Base-by-base conservation (phyloP, 2,113 vertebrate species). In the Fregetta grallaria region DNA sequence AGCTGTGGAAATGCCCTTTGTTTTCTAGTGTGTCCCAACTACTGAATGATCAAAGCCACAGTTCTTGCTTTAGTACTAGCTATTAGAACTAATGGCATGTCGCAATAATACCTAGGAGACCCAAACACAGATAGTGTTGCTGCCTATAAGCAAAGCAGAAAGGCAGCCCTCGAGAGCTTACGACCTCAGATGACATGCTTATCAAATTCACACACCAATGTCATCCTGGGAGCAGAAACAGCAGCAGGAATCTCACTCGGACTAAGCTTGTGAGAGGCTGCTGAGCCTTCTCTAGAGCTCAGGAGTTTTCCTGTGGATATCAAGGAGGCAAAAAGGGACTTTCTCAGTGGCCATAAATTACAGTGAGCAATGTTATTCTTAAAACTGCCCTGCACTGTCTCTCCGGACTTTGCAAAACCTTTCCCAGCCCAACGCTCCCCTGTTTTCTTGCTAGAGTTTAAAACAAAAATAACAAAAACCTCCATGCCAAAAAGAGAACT, bases 31-130 rank as follows among this genome's bases (percentile, higher is more conserved):
- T 18, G 38, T 90, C 81, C 61, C 44, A 72, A 2, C 47, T 40
- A 8, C 4, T 15, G 77, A 16, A 56, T n/a, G 34, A 71, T 30
- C 34, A 40, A 61, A 92, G 67, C 55, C 40, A 6, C 2, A 1
- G 50, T 18, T 55, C 62, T 61, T 2, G 4, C 9, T 68, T 45
- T 11, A 26, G 49, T 13, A 4, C 12, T 4, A 34, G 36, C 40
- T 49, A 3, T 47, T 9, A 18, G 62, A 32, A 25, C 22, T 11
- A 6, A 4, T 1, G 16, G 10, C 1, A 2, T 38, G 79, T 59
- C 0, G 30, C 56, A 84, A 20, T 7, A 11, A 40, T 0, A 16
- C 72, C 66, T 3, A 4, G 49, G 34, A 75, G 72, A 65, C 44
- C 56, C 77, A 14, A 49, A 12, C 53, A 19, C 17, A 7, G 67